Conservation (phyloP, 2,797 vertebrate species). For the Esox masquinongy region DNA sequence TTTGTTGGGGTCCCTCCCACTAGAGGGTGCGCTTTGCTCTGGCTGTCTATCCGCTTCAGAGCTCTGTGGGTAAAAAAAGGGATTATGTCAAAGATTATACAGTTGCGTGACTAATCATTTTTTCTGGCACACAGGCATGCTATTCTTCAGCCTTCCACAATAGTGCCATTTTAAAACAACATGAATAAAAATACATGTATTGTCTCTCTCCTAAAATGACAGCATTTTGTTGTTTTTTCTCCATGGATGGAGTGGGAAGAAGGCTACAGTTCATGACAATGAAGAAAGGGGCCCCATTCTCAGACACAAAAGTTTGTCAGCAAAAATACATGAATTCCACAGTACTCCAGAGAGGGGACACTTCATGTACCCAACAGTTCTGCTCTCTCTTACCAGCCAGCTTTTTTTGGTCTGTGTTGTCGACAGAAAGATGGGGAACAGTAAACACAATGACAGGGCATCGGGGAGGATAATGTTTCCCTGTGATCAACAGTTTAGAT, state of each 20-base stretch:
- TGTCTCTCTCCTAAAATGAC: not conserved
- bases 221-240: not conserved
- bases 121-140: not conserved
- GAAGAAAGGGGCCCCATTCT: conserved; percentile 5
- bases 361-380: not conserved
- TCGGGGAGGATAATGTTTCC: not conserved
- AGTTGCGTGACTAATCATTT: not conserved
- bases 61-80: not conserved
- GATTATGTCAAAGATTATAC: not conserved
- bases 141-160: not conserved
- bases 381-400: conserved; percentile 15
- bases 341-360: conserved; percentile 6
- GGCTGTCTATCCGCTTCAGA: conserved; percentile 40
- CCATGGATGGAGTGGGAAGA: conserved; percentile 5
- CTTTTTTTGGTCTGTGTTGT: conserved; percentile 19
- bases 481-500: conserved; percentile 13
- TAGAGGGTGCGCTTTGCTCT: conserved; percentile 60
- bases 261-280: conserved; percentile 8
- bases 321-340: conserved; percentile 18
- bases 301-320: conserved; percentile 10
- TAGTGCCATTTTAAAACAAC: not conserved
- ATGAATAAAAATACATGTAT: not conserved
- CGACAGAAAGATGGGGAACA: conserved; percentile 11
- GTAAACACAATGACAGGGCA: conserved; percentile 9
- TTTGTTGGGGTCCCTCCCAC: conserved; percentile 51